These are phyloP conservation scores for Acromyrmex echinatior DNA, from an alignment of 1,140 invertebrate genomes.

Conservation along the genomic window DNA sequence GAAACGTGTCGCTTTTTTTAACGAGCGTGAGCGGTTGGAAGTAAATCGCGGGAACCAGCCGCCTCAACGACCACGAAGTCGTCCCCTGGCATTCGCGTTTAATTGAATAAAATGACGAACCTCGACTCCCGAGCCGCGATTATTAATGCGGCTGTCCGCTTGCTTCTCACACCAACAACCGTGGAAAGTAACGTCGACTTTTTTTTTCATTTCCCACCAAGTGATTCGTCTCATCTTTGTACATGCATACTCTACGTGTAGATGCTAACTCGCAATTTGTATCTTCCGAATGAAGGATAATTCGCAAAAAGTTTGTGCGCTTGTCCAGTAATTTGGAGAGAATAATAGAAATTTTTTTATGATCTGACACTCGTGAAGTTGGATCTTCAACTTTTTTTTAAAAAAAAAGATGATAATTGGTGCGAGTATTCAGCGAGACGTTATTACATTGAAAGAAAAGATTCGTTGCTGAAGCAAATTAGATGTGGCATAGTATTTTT, in stretches of 20 bases:
- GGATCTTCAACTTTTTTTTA: too few relatives aligned
- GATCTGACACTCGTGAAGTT: too few relatives aligned
- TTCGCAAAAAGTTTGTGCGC: not conserved
- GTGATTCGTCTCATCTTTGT: slow-evolving; percentile 6
- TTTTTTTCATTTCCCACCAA: slow-evolving; percentile 40
- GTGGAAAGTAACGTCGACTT: slow-evolving; percentile 32
- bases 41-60: slow-evolving; percentile 28
- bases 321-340: not conserved
- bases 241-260: not conserved
- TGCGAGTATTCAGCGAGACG: too few relatives aligned
- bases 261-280: slow-evolving; percentile 36
- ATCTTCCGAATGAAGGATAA: not conserved
- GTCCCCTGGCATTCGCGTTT: slow-evolving; percentile 43
- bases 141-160: slow-evolving; percentile 58
- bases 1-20: not conserved
- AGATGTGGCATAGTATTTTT: too few relatives aligned
- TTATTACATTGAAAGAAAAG: too few relatives aligned
- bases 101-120: slow-evolving; percentile 67
- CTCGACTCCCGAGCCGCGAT: slow-evolving; percentile 27
- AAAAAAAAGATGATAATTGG: too few relatives aligned
- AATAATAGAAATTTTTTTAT: not conserved
- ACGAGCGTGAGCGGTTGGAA: slow-evolving; percentile 25
- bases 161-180: slow-evolving; percentile 26
- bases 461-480: too few relatives aligned
- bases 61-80: not conserved